phyloP scores from a whole-genome alignment of 2,888 invertebrate genomes.

The Mesorhabditis belari region DNA sequence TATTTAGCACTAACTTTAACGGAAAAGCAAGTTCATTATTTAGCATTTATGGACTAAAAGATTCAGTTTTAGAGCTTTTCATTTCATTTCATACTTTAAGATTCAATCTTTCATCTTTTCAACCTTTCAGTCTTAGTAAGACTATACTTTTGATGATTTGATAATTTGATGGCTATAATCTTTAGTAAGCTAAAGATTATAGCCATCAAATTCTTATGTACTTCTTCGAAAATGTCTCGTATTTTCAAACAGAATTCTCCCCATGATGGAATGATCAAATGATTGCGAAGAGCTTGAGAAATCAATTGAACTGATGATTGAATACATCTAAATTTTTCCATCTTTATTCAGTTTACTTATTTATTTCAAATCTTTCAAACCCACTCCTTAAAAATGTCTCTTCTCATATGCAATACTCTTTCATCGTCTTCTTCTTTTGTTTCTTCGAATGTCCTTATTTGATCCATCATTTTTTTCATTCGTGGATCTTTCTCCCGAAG shows the following conservation, averaged over 20 bases:
- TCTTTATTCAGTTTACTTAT: no score
- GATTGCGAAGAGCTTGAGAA: constrained; percentile 55
- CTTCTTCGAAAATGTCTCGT: constrained; percentile 67
- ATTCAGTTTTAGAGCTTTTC: no score
- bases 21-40: no score
- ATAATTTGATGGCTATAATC: no score
- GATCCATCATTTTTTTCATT: constrained; percentile 23
- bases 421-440: constrained; percentile 14
- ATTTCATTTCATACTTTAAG: constrained; percentile 3
- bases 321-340: constrained; percentile 41
- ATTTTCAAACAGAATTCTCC: constrained; percentile 80
- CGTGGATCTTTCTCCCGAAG: constrained; percentile 39
- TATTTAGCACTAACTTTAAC: no score
- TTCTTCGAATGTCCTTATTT: constrained; percentile 22
- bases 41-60: no score
- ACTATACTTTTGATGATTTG: no score
- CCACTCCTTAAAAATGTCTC: constrained; percentile 41
- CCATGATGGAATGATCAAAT: constrained; percentile 91
- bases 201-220: no score
- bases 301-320: constrained; percentile 39
- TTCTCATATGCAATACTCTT: constrained; percentile 42
- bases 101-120: background rate
- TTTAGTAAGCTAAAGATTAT: no score
- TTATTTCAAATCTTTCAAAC: no score
- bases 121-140: background rate